phyloP scores from a whole-genome alignment of 2,888 invertebrate genomes.

The Lepidocyrtinus sp. region DNA sequence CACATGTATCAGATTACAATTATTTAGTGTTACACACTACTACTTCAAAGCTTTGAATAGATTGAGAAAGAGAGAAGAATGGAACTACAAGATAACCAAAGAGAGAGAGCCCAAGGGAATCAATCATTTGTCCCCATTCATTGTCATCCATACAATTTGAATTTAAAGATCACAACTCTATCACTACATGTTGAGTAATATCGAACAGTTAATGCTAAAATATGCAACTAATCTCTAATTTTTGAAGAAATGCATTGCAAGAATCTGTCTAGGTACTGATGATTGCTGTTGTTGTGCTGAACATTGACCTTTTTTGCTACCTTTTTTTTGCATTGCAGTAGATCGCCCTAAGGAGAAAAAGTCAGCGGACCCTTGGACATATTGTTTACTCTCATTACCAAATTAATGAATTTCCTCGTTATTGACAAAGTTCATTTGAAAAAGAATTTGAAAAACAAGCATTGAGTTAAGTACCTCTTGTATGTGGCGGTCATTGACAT shows the following conservation, averaged over 20 bases:
- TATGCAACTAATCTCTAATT: constrained; percentile 19
- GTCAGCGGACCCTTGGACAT: background rate
- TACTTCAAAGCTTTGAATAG: constrained; percentile 18
- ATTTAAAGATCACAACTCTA: background rate
- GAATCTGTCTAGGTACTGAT: background rate
- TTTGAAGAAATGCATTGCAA: constrained; percentile 25
- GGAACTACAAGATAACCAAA: background rate
- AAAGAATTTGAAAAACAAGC: background rate
- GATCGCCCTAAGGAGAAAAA: background rate
- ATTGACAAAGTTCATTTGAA: constrained; percentile 39
- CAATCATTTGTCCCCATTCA: constrained; percentile 55
- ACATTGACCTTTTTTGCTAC: constrained; percentile 53
- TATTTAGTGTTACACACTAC: background rate
- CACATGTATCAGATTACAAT: background rate
- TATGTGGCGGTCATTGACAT: constrained; percentile 57
- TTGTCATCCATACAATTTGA: constrained; percentile 43
- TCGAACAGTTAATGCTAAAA: constrained; percentile 19
- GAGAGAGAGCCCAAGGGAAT: constrained; percentile 15
- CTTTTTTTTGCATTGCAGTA: background rate
- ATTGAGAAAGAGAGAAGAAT: constrained; percentile 18
- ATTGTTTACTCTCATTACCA: constrained; percentile 1
- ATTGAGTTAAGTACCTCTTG: background rate
- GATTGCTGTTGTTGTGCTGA: constrained; percentile 33
- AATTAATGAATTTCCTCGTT: constrained; percentile 59
- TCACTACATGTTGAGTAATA: constrained; percentile 49